A percentile compares a stretch with the other conserved stretches of the same genome.
Evolutionary conservation across 2,797 vertebrate genomes (phyloP).

Genomic region (Danio choprae): DNA sequence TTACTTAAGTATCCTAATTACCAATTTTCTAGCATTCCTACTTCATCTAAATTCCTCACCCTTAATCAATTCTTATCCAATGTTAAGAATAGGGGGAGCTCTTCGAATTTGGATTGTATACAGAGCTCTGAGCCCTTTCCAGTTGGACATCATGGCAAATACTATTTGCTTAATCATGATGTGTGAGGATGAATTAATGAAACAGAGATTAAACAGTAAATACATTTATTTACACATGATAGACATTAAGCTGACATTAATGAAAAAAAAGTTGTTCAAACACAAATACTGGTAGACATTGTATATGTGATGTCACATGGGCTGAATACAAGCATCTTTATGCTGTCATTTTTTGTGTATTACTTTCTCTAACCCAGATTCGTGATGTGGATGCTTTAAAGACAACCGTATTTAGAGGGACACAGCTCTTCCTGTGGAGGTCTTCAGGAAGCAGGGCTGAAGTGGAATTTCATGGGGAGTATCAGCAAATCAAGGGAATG

Average conservation of each 20-base stretch:
- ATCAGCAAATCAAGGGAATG: constrained; percentile 74
- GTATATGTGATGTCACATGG: neutral
- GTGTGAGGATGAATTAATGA: too few species aligned
- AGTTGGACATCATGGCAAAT: too few species aligned
- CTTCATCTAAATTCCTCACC: too few species aligned
- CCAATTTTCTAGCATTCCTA: too few species aligned
- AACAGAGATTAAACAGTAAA: neutral
- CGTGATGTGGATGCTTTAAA: constrained; percentile 86
- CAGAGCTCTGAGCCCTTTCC: too few species aligned
- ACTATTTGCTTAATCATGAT: too few species aligned
- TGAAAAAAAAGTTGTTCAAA: neutral
- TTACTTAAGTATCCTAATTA: too few species aligned
- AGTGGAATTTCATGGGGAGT: constrained; percentile 90
- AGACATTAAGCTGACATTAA: neutral
- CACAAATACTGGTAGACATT: neutral
- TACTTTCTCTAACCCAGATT: constrained; percentile 76
- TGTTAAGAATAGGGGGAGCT: too few species aligned
- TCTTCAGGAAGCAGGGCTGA: constrained; percentile 91
- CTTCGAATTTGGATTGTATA: too few species aligned
- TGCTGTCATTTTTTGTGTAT: neutral
- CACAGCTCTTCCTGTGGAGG: constrained; percentile 87
- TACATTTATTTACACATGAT: neutral
- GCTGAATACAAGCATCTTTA: neutral
- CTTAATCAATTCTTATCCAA: too few species aligned
- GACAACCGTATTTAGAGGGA: constrained; percentile 84